Conservation (phyloP, 2,888 invertebrate species). For the Cerastis rubricosa region DNA sequence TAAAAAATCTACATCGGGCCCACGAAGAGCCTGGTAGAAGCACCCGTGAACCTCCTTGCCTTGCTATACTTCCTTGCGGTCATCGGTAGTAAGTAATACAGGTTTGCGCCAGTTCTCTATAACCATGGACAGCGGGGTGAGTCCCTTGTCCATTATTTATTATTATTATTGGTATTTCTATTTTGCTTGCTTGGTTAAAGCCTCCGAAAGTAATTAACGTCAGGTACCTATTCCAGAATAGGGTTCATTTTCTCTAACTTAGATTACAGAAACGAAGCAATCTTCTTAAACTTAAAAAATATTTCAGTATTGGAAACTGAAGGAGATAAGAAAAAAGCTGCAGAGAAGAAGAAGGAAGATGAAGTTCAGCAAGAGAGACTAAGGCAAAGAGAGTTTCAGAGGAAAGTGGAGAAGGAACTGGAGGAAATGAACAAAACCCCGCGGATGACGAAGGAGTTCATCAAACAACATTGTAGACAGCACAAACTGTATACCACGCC, state of each 20-base stretch:
- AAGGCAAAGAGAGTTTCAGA: conserved; percentile 76
- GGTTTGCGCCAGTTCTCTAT: too few relatives aligned
- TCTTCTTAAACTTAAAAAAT: not conserved
- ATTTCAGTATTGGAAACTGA: conserved; percentile 49
- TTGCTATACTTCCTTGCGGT: too few relatives aligned
- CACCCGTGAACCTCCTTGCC: too few relatives aligned
- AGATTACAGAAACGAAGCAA: not conserved
- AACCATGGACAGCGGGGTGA: too few relatives aligned
- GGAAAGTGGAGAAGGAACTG: conserved; percentile 81
- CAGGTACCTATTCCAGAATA: not conserved
- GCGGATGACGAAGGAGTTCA: conserved; percentile 95
- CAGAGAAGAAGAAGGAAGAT: conserved; percentile 73
- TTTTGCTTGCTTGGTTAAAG: not conserved
- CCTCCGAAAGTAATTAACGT: not conserved
- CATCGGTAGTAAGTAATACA: too few relatives aligned
- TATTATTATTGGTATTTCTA: not conserved
- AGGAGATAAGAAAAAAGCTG: conserved; percentile 65
- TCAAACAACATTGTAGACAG: conserved; percentile 95
- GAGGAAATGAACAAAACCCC: conserved; percentile 83
- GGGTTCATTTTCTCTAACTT: not conserved
- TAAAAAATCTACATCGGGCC: too few relatives aligned
- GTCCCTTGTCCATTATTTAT: too few relatives aligned
- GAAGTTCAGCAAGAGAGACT: conserved; percentile 76
- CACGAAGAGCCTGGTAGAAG: too few relatives aligned
- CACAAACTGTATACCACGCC: conserved; percentile 97